Conservation (phyloP, 2,888 invertebrate species). For the Leucoma salicis region DNA sequence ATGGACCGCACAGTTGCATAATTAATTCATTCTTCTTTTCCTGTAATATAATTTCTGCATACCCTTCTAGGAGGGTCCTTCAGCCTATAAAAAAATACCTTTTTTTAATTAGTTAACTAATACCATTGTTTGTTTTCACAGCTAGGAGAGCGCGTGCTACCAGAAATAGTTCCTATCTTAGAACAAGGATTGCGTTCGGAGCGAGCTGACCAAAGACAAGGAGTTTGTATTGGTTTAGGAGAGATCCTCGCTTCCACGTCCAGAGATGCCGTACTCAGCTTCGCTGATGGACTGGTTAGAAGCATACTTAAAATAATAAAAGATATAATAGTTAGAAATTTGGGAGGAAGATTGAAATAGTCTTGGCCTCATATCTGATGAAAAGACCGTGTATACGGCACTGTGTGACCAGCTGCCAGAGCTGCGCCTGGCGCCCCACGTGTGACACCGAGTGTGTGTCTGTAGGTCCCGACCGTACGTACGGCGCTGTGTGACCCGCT, state of each 20-base stretch:
- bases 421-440: slow-evolving; percentile 94
- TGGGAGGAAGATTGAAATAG: too few relatives aligned
- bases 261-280: slow-evolving; percentile 94
- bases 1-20: too few relatives aligned
- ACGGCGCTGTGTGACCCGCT: slow-evolving; percentile 96
- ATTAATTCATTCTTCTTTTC: too few relatives aligned
- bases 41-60: too few relatives aligned
- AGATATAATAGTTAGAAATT: too few relatives aligned
- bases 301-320: too few relatives aligned
- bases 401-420: slow-evolving; percentile 96
- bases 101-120: too few relatives aligned
- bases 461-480: slow-evolving; percentile 91
- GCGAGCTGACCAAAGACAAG: slow-evolving; percentile 97
- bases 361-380: too few relatives aligned
- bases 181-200: slow-evolving; percentile 96
- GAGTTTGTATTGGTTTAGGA: slow-evolving; percentile 98
- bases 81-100: too few relatives aligned
- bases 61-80: too few relatives aligned
- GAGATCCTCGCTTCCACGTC: slow-evolving; percentile 99
- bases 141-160: slow-evolving; percentile 97
- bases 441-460: too few relatives aligned
- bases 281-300: slow-evolving; percentile 65
- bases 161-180: slow-evolving; percentile 98
- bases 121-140: slow-evolving; percentile 19
- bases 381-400: slow-evolving; percentile 96